Conservation (phyloP, 2,888 invertebrate species). For the Meliscaeva auricollis region DNA sequence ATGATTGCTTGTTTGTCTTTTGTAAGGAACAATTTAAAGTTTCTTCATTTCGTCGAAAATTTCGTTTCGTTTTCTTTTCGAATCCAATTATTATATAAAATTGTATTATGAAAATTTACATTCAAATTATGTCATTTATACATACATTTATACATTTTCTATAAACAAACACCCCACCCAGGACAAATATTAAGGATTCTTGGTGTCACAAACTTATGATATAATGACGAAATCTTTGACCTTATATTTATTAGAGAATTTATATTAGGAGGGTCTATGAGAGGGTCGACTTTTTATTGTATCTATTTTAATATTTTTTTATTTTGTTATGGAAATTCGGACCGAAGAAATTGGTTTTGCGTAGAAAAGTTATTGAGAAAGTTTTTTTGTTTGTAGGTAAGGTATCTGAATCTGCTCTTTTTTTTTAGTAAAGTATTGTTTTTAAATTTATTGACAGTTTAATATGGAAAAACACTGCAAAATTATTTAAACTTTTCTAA, state of each 20-base stretch:
- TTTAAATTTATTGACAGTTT: too few species aligned
- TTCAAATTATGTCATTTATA: conserved; percentile 36
- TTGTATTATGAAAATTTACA: conserved; percentile 34
- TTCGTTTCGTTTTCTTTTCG: conserved; percentile 13
- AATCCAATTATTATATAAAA: conserved; percentile 36
- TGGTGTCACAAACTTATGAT: neutral
- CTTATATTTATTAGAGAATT: neutral
- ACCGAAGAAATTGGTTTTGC: too few species aligned
- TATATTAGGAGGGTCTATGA: neutral
- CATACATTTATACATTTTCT: neutral
- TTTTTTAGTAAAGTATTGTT: too few species aligned
- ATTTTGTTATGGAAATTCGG: neutral
- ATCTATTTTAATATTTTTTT: neutral
- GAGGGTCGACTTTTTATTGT: neutral
- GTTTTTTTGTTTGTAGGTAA: too few species aligned
- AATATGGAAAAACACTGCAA: too few species aligned
- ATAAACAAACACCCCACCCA: neutral
- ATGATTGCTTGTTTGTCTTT: conserved; percentile 39
- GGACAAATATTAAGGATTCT: neutral
- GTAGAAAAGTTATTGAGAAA: too few species aligned
- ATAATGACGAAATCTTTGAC: conserved; percentile 2
- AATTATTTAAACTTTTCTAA: too few species aligned
- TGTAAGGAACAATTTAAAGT: conserved; percentile 28
- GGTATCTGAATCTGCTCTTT: too few species aligned
- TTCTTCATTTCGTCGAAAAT: conserved; percentile 23